These are phyloP conservation scores for Pollenia griseotomentosa DNA, from an alignment of 2,888 invertebrate species.

Conservation along the genomic window DNA sequence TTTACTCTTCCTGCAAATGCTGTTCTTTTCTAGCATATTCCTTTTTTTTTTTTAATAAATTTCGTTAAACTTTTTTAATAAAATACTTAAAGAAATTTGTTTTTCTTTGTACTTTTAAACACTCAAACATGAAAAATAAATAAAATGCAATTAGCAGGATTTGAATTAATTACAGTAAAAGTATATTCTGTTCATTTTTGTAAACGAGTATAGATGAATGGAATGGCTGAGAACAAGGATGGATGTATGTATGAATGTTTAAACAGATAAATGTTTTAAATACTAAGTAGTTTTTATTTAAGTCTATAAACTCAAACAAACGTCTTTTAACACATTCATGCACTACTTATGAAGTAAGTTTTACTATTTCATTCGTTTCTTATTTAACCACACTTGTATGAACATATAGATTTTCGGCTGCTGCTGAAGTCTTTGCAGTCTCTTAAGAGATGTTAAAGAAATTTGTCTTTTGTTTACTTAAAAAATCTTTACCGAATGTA, in stretches of 20 bases:
- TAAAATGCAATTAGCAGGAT: slow-evolving; percentile 84
- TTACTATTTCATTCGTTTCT: slow-evolving; percentile 50
- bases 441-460: slow-evolving; percentile 70
- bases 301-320: slow-evolving; percentile 64
- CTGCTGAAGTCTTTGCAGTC: slow-evolving; percentile 16
- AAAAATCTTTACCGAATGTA: slow-evolving; percentile 69
- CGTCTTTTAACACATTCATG: not conserved
- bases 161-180: slow-evolving; percentile 82
- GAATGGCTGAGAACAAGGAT: not conserved
- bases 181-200: slow-evolving; percentile 26
- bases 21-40: slow-evolving; percentile 3
- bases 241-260: not conserved
- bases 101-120: slow-evolving; percentile 68
- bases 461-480: slow-evolving; percentile 68
- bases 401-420: slow-evolving; percentile 46
- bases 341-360: slow-evolving; percentile 27
- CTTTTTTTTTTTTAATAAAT: slow-evolving; percentile 36
- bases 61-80: slow-evolving; percentile 62
- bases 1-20: not conserved
- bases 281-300: slow-evolving; percentile 59
- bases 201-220: not conserved
- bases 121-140: slow-evolving; percentile 78
- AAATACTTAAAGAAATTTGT: slow-evolving; percentile 66
- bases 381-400: slow-evolving; percentile 61
- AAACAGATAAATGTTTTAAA: not conserved